A percentile compares a stretch with the other conserved stretches of the same genome.
These are phyloP conservation scores for Drosophila pseudotalamancana DNA, from an alignment of 2,888 invertebrate species.

Conservation along the genomic window DNA sequence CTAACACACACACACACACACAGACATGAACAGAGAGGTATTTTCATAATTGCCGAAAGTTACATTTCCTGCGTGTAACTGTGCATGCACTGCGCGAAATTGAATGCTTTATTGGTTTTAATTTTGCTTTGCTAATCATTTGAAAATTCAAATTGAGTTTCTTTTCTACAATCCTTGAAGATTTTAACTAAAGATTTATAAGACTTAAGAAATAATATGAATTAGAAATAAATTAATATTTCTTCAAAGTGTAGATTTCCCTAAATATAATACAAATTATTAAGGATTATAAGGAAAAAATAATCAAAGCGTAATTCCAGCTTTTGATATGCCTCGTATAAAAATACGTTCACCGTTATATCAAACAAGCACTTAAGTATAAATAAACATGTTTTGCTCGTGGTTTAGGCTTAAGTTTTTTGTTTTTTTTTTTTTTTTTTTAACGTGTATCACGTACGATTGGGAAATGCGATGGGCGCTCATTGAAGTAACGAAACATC, in stretches of 20 bases:
- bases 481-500: constrained; percentile 59
- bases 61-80: constrained; percentile 42
- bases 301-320: too few species aligned
- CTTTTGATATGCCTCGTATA: too few species aligned
- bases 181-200: too few species aligned
- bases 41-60: constrained; percentile 51
- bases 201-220: too few species aligned
- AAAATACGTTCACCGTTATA: too few species aligned
- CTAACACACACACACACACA: constrained; percentile 9
- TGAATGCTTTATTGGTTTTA: neutral
- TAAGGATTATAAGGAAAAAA: too few species aligned
- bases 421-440: too few species aligned
- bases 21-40: constrained; percentile 8
- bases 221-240: too few species aligned
- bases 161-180: neutral
- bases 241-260: too few species aligned
- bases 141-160: too few species aligned
- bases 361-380: neutral
- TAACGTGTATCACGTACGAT: constrained; percentile 49
- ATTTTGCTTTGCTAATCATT: neutral
- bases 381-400: neutral
- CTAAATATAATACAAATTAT: too few species aligned
- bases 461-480: constrained; percentile 33
- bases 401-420: constrained; percentile 12
- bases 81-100: constrained; percentile 37